Evolutionary conservation across 2,797 vertebrate genomes (phyloP), one percentile per base, ranked within the genome.

Genomic region (Spinus olivaceus): DNA sequence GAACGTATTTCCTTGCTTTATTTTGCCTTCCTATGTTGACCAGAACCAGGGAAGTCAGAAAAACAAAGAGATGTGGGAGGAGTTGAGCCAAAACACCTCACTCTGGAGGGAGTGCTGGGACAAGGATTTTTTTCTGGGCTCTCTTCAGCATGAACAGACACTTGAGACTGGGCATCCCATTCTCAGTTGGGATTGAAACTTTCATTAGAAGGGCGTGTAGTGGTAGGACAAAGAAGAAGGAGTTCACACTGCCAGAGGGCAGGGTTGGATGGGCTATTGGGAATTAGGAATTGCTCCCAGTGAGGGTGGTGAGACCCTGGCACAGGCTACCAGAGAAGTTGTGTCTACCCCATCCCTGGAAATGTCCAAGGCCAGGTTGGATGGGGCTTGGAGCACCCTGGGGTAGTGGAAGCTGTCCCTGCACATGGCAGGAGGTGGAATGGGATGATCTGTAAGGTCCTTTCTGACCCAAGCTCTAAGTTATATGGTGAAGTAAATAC

Each of bases 1-100:
- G 72, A 90, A 30, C 57, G 67, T 50, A 84, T 93, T 96, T 95
- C 91, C 85, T 91, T 95, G 92, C 88, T 94, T 89, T 94, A 95
- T 95, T 96, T 81, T 49, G 50, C 63, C 59, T 96, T 93, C 59
- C 49, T 77, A 86, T 79, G 59, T 93, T 93, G 86, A 90, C 70
- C 72, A 92, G 88, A 81, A 66, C 86, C 94, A 92, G 92, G 84
- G 79, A 95, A 92, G 81, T 92, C 49, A 71, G 86, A 90, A 73
- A 95, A 90, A 90, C 93, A 96, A 96, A 95, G 66, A 81, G 46
- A 12, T 44, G 47, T 83, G 63, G 50, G 77, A 90, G 79, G 70
- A 86, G 37, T 8, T 72, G 70, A 93, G 51, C 32, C 50, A 56
- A 49, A 88, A 63, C 50, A 33, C 47, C 63, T 92, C 32, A 5